Conservation (phyloP, 1,140 invertebrate genomes). For the Cherax destructor region DNA sequence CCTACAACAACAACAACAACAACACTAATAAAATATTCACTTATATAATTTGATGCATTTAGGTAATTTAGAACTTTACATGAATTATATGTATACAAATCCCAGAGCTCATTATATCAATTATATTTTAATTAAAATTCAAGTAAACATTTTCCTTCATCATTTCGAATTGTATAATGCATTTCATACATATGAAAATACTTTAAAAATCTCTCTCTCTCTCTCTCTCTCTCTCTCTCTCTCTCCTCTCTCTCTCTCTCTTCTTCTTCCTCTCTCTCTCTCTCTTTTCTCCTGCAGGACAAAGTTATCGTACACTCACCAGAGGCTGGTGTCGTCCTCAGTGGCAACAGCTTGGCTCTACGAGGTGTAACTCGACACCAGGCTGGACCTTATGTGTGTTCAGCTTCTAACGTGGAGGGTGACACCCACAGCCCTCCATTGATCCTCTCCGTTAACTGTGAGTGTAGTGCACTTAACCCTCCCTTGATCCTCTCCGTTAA, state of each 20-base stretch:
- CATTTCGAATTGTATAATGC: no score
- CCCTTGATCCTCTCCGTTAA: no score
- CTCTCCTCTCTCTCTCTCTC: no score
- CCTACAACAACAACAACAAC: no score
- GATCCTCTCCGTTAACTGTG: slow-evolving; percentile 70
- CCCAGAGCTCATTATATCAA: no score
- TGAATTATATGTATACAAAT: no score
- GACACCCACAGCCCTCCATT: slow-evolving; percentile 61
- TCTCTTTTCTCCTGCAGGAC: slow-evolving; percentile 31
- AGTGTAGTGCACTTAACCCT: slow-evolving; percentile 18
- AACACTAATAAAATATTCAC: no score
- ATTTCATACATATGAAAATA: no score
- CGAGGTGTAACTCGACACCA: slow-evolving; percentile 55
- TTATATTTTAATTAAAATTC: not conserved
- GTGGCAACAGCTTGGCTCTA: slow-evolving; percentile 67
- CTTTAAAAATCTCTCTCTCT: no score
- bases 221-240: no score
- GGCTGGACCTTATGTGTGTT: slow-evolving; percentile 67
- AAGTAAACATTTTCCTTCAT: not conserved
- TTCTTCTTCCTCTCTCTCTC: slow-evolving; percentile 1
- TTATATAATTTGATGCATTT: no score
- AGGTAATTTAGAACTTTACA: no score
- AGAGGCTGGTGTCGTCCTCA: slow-evolving; percentile 62
- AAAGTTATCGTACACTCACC: slow-evolving; percentile 42
- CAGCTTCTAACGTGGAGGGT: slow-evolving; percentile 71